These are phyloP conservation scores for Hirundichthys speculiger DNA, from an alignment of 2,113 vertebrate species.

Conservation along the genomic window DNA sequence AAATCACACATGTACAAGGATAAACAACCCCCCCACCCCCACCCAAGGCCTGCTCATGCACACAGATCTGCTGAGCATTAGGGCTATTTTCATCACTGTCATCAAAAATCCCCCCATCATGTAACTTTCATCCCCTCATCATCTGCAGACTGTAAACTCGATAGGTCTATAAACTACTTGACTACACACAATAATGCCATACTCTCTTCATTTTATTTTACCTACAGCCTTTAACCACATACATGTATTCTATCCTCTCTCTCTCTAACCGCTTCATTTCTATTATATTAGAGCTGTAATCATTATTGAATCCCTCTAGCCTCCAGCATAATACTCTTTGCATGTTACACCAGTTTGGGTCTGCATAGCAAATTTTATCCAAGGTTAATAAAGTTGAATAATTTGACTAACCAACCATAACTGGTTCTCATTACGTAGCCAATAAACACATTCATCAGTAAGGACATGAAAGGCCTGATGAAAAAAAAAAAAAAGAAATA, in stretches of 20 bases:
- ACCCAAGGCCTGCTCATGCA: slow-evolving; percentile 25
- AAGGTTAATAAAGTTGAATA: slow-evolving; percentile 96
- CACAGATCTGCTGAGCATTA: slow-evolving; percentile 41
- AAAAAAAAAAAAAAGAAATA: slow-evolving; percentile 27
- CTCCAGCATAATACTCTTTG: slow-evolving; percentile 84
- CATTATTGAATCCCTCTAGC: slow-evolving; percentile 88
- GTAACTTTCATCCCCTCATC: slow-evolving; percentile 72
- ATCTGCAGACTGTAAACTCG: slow-evolving; percentile 71
- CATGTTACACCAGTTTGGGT: slow-evolving; percentile 88
- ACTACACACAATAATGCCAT: slow-evolving; percentile 77
- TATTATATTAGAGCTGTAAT: slow-evolving; percentile 87
- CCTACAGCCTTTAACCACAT: slow-evolving; percentile 73
- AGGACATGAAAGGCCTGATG: slow-evolving; percentile 81
- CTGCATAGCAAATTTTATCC: slow-evolving; percentile 85
- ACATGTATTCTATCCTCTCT: slow-evolving; percentile 73
- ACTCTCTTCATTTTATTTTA: slow-evolving; percentile 70
- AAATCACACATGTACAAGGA: slow-evolving; percentile 24
- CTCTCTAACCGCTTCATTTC: slow-evolving; percentile 60
- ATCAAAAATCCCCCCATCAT: slow-evolving; percentile 53
- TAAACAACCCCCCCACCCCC: slow-evolving; percentile 42
- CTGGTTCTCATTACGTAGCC: slow-evolving; percentile 88
- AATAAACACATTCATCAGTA: slow-evolving; percentile 95
- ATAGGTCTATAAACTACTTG: slow-evolving; percentile 77
- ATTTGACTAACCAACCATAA: slow-evolving; percentile 93
- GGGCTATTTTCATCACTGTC: slow-evolving; percentile 68